A percentile compares a stretch with the other conserved stretches of the same genome.
Conservation (phyloP, 2,888 invertebrate species). For the Pocota personata region DNA sequence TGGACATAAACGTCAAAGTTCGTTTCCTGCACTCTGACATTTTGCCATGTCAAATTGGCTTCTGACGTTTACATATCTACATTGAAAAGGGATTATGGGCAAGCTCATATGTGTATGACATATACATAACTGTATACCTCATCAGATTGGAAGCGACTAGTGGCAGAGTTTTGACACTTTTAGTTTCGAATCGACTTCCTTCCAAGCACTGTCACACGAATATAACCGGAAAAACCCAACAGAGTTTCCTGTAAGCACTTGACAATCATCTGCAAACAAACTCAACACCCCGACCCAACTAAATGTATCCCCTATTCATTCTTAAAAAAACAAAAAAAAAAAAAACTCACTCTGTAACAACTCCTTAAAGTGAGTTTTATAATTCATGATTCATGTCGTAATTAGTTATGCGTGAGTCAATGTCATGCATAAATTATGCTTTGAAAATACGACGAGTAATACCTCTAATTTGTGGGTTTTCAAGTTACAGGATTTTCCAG, state of each 20-base stretch:
- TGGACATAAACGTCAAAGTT: conserved; percentile 16
- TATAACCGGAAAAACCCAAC: neutral
- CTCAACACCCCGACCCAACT: neutral
- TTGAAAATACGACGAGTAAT: conserved; percentile 58
- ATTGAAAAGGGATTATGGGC: no score
- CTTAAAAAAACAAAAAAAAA: neutral
- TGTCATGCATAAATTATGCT: conserved; percentile 68
- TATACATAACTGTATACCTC: neutral
- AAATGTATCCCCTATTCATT: neutral
- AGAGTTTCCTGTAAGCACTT: conserved; percentile 19
- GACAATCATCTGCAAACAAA: conserved; percentile 5
- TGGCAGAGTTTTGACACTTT: neutral
- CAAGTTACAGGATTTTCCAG: conserved; percentile 30
- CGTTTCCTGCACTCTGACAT: conserved; percentile 2
- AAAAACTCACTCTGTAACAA: neutral
- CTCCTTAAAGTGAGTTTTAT: conserved; percentile 20
- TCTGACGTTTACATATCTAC: neutral
- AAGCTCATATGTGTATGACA: no score
- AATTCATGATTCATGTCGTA: conserved; percentile 48
- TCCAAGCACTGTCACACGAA: neutral
- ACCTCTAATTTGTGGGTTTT: conserved; percentile 59
- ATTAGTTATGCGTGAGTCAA: conserved; percentile 71
- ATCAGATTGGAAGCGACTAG: neutral
- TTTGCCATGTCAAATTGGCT: neutral
- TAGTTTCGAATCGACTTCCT: neutral